Evolutionary conservation across 2,113 vertebrate genomes (phyloP), one percentile per base, ranked within the genome.

Genomic region (Platysternon megacephalum): DNA sequence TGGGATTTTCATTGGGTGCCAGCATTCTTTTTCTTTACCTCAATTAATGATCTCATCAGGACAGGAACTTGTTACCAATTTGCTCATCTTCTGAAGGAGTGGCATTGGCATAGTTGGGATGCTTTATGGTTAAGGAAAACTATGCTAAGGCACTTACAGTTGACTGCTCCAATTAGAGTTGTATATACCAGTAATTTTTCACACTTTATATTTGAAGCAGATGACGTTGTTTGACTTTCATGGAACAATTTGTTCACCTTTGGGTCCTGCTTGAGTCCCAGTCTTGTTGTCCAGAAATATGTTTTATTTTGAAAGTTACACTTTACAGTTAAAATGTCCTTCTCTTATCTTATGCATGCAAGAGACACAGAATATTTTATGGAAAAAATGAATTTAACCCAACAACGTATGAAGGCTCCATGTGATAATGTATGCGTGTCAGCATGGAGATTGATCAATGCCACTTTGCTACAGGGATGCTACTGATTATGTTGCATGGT

Each of bases 201-300:
- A 91, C 46, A 61, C n/a, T 89, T 96, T 86, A 58, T 53, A 4
- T 95, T 96, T 96, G 90, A 92, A 96, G 94, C 94, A 88, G 83
- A 55, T 91, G 78, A 94, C 76, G 6, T 85, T 93, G 2, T 93
- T 93, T 52, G 80, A 78, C 87, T 95, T 96, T 96, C 87, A 56
- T 80, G 85, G 85, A 49, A 61, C 76, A 78, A 79, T 78, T 46
- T 26, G 22, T 84, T 94, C 93, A 95, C 61, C 44, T 49, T 11
- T 28, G 68, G 51, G 12, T 86, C 93, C 52, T 84, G 55, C 78
- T 39, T 46, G 84, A 92, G 87, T 44, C 81, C 56, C 42, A 74
- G 24, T 72, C 86, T 39, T 21, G 79, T 8, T 48, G 11, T 58
- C 56, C 26, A 58, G 26, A 28, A 29, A 93, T 82, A 79, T 17